phyloP scores from a whole-genome alignment of 2,888 invertebrate species.

The Rutpela maculata region DNA sequence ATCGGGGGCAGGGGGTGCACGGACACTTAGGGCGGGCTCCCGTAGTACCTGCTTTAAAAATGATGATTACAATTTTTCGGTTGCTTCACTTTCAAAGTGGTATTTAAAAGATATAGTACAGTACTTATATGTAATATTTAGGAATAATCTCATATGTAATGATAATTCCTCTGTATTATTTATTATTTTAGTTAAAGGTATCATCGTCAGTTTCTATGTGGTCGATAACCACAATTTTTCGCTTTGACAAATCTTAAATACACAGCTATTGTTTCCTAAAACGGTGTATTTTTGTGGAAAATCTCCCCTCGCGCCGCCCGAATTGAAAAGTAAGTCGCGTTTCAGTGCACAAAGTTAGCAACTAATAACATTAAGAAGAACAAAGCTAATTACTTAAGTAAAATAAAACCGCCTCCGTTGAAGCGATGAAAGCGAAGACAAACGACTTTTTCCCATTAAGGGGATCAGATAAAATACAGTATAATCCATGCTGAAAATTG shows the following conservation, averaged over 20 bases:
- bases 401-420: constrained; percentile 5
- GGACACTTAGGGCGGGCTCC: too few relatives aligned
- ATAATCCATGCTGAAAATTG: constrained; percentile 48
- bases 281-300: background rate
- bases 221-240: too few relatives aligned
- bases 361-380: constrained; percentile 23
- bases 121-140: too few relatives aligned
- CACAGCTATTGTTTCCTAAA: background rate
- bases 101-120: too few relatives aligned
- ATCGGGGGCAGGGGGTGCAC: too few relatives aligned
- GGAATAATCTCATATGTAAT: too few relatives aligned
- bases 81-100: too few relatives aligned
- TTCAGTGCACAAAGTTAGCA: background rate
- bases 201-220: too few relatives aligned
- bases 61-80: too few relatives aligned
- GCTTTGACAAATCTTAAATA: background rate
- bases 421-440: constrained; percentile 38
- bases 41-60: too few relatives aligned
- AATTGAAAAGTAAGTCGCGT: background rate
- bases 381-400: constrained; percentile 18
- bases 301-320: background rate
- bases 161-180: too few relatives aligned
- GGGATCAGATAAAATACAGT: constrained; percentile 41
- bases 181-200: too few relatives aligned
- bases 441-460: constrained; percentile 45